phyloP scores from a whole-genome alignment of 2,797 vertebrate species.

The Loris lydekkerianus region DNA sequence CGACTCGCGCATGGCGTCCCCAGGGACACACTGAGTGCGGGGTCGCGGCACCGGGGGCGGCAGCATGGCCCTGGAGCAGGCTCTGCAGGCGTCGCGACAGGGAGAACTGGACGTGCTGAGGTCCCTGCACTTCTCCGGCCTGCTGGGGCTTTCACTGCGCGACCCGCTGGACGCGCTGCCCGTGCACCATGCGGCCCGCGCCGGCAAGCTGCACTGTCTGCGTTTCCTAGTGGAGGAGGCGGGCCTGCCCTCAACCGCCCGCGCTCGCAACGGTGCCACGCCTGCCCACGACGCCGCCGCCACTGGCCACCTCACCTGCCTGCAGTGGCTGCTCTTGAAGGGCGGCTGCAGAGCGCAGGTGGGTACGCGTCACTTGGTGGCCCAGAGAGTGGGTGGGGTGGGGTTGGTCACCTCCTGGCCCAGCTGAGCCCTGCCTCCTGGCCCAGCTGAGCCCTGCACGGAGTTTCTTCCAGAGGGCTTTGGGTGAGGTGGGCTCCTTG shows the following conservation, averaged over 20 bases:
- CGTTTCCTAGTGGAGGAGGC: constrained; percentile 95
- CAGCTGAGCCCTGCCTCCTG: not conserved
- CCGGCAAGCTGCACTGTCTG: constrained; percentile 93
- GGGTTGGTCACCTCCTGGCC: not conserved
- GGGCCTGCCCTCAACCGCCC: constrained; percentile 88
- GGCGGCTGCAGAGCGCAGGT: constrained; percentile 94
- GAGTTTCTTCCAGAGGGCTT: not conserved
- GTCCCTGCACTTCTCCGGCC: constrained; percentile 89
- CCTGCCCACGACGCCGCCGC: constrained; percentile 97
- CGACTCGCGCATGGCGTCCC: constrained; percentile 13
- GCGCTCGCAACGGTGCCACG: constrained; percentile 95
- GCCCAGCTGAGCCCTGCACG: not conserved
- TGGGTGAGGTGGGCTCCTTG: not conserved
- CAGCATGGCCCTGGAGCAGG: constrained; percentile 92
- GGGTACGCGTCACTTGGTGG: constrained; percentile 74
- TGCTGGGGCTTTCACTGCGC: constrained; percentile 88
- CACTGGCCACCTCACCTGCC: constrained; percentile 95
- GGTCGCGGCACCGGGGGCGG: constrained; percentile 62
- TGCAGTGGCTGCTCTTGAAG: constrained; percentile 96
- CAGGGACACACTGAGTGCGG: constrained; percentile 28
- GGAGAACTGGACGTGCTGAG: constrained; percentile 93
- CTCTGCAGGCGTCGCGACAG: constrained; percentile 93
- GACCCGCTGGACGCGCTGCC: constrained; percentile 94
- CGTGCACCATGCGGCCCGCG: constrained; percentile 95
- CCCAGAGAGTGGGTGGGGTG: not conserved